Evolutionary conservation across 1,140 invertebrate genomes (phyloP), one percentile per base, ranked within the genome.

Genomic region (Drosophila sproati): DNA sequence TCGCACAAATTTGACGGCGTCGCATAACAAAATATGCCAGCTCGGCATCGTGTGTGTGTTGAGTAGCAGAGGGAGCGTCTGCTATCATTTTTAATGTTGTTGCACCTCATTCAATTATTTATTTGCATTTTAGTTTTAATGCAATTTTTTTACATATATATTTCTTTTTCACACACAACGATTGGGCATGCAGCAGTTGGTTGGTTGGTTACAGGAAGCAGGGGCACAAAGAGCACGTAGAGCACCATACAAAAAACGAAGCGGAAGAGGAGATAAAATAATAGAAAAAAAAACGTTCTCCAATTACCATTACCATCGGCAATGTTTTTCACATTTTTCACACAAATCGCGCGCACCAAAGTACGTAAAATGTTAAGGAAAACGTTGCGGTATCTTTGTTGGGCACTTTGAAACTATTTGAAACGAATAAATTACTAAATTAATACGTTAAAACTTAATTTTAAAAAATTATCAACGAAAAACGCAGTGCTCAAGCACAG

Each of bases 201-300:
- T 20, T 20, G 20, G 50, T 60, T 62, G 41, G 39, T 41, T 35
- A 61, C 45, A 31, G 67, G 55, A 62, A 75, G 80, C 56, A 82
- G 81, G 75, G 64, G 75, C 74, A 91, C 83, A 82, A 80, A 88
- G 78, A 81, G 82, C 61, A 43, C 10, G 78, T 73, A 77, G 73
- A 77, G 73, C 73, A 76, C 52, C 73, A 80, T 70, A 78, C 68
- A 76, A 85, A 20, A 89, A 88, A 88, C 72, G 77, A 80, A 89
- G 80, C 82, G 85, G 82, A 86, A 82, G 87, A 89, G 86, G 86
- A 90, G 86, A 89, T 89, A 89, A 85, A 86, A 88, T 89, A 88
- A 79, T 79, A 79, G 77, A 80, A 87, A 89, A 87, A 89, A 81
- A 90, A 90, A 88, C 85, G 85, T 88, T 88, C 85, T 89, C 85